Evolutionary conservation across 2,888 invertebrate species (phyloP).

Genomic region (Noctua pronuba): DNA sequence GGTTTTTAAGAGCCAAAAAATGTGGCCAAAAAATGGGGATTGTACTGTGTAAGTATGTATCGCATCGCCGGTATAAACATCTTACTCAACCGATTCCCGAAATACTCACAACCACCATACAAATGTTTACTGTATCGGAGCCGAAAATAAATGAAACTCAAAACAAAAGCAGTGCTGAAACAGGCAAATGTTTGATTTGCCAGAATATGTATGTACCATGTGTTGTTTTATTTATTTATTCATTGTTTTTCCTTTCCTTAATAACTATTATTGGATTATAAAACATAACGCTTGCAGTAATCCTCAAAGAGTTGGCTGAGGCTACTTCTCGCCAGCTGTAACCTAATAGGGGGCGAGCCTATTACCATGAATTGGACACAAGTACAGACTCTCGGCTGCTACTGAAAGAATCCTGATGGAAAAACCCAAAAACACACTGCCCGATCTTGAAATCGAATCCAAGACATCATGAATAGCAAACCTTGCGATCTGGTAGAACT

Average conservation of each 20-base stretch:
- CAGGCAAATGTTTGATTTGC: conserved; percentile 13
- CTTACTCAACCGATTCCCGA: conserved; percentile 49
- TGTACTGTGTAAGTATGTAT: conserved; percentile 16
- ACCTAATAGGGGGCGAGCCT: not conserved
- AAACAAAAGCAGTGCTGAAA: conserved; percentile 47
- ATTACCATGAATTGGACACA: not conserved
- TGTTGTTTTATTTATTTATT: conserved; percentile 9
- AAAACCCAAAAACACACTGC: not conserved
- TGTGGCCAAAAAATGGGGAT: too few relatives aligned
- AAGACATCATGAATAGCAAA: not conserved
- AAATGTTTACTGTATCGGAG: conserved; percentile 51
- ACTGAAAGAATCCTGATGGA: not conserved
- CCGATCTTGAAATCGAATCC: not conserved
- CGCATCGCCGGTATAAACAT: conserved; percentile 46
- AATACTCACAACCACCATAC: conserved; percentile 49
- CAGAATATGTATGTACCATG: conserved; percentile 7
- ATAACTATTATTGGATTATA: not conserved
- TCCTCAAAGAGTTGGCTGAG: not conserved
- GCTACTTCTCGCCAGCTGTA: not conserved
- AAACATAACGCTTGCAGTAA: not conserved
- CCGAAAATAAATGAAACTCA: conserved; percentile 35
- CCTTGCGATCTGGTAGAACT: not conserved
- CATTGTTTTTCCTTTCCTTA: conserved; percentile 6
- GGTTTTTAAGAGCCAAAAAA: not conserved
- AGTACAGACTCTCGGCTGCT: not conserved